These are phyloP conservation scores for Thumatha senex DNA, from an alignment of 2,888 invertebrate species.

Conservation along the genomic window DNA sequence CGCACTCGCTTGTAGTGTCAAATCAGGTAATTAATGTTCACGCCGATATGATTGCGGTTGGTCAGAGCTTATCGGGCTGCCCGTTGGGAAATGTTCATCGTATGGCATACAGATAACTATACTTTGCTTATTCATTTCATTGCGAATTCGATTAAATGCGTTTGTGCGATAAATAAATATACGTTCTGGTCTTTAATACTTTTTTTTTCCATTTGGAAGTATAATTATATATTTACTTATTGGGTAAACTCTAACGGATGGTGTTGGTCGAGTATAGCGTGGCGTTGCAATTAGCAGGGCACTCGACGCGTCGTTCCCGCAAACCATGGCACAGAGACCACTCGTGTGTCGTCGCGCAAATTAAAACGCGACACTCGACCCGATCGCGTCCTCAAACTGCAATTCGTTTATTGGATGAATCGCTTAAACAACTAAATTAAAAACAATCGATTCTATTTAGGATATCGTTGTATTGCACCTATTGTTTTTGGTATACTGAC, in stretches of 20 bases:
- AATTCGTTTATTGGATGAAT: constrained; percentile 67
- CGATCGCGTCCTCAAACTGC: constrained; percentile 67
- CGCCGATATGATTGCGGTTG: constrained; percentile 74
- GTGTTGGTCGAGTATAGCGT: constrained; percentile 57
- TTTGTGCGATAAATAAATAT: constrained; percentile 9
- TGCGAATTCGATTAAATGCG: constrained; percentile 10
- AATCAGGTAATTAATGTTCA: constrained; percentile 73
- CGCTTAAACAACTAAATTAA: constrained; percentile 45
- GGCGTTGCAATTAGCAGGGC: constrained; percentile 79
- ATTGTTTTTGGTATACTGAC: no score
- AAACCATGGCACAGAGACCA: constrained; percentile 68
- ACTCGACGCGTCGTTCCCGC: constrained; percentile 69
- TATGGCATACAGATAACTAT: constrained; percentile 50
- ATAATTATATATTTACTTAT: constrained; percentile 52
- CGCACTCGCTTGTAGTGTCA: constrained; percentile 58
- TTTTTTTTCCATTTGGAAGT: constrained; percentile 21
- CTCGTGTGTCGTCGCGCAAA: constrained; percentile 81
- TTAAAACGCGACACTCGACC: constrained; percentile 79
- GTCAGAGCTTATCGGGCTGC: constrained; percentile 68
- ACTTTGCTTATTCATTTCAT: constrained; percentile 50
- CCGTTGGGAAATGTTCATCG: constrained; percentile 64
- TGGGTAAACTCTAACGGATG: constrained; percentile 46
- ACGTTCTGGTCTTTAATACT: constrained; percentile 19
- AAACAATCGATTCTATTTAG: constrained; percentile 19
- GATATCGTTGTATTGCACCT: constrained; percentile 21